Base-by-base conservation (phyloP, 64 coral and sea anemone species). In the Stichodactyla mertensii region DNA sequence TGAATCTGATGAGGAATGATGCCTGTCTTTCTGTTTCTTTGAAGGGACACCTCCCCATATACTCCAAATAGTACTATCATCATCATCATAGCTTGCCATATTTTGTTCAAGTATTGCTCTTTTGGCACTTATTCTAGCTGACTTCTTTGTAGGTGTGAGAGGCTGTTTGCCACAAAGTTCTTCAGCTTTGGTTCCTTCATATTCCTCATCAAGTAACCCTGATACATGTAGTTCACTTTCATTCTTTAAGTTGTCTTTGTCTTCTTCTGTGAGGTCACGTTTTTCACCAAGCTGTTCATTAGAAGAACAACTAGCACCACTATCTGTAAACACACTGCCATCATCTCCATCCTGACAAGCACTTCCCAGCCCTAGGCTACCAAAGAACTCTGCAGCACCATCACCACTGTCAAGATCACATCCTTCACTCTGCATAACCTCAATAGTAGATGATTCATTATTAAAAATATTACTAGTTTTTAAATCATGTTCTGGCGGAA, bases 41-140 rank as follows among this genome's bases (percentile, higher is more conserved):
- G 53, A 14, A 52, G 91, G 87, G 52, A 54, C 55, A 16, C 16
- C 87, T 79, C 69, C 57, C 80, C 66, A 84, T 10, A 77, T 77
- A 66, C 54, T 62, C 83, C 83, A 85, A 61, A 85, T 85, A 52
- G 83, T 85, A 84, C 15, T 84, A 12, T 92, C 24, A 57, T 70
- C n/a, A 16, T 84, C n/a, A 16, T 84, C n/a, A 54, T 77, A 83
- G 22, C 51, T 57, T 77, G 55, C 55, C 13, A 74, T 61, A 78
- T 52, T 77, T 16, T 88, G 53, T 16, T 84, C 60, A 69, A 88
- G 86, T 26, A 79, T 87, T 90, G 80, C 82, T 83, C 86, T 92
- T 19, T 88, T 86, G 52, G 91, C 91, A 87, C 88, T 97, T 0
- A 97, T 93, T 90, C 94, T 89, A 19, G 91, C 91, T 19, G 94